phyloP scores from a whole-genome alignment of 2,113 vertebrate genomes.

The Galbula dea region DNA sequence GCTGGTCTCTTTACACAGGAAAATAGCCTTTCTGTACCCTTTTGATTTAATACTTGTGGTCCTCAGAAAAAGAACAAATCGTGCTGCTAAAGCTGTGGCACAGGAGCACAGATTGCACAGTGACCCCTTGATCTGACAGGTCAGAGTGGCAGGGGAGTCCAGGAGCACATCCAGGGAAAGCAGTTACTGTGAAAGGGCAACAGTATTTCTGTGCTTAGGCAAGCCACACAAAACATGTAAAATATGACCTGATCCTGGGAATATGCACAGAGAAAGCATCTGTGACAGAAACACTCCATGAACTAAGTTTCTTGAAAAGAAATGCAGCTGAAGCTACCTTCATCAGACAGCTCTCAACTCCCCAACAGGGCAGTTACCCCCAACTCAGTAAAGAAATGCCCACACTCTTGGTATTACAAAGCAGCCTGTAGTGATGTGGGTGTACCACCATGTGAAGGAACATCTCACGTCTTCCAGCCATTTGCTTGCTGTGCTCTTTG shows the following conservation, averaged over 20 bases:
- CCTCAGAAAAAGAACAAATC: not conserved
- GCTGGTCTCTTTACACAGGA: not conserved
- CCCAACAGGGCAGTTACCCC: not conserved
- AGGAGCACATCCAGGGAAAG: not conserved
- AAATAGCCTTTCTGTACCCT: not conserved
- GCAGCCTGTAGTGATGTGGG: not conserved
- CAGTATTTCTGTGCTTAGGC: not conserved
- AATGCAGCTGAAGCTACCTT: not conserved
- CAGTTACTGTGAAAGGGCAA: not conserved
- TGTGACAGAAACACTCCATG: not conserved
- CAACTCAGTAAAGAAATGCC: not conserved
- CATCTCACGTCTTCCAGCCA: not conserved
- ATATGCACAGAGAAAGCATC: not conserved
- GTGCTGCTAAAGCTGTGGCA: not conserved
- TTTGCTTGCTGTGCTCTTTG: not conserved
- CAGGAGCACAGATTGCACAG: accelerated
- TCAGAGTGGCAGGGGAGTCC: not conserved
- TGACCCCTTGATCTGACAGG: accelerated
- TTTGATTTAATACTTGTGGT: not conserved
- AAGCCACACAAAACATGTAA: not conserved
- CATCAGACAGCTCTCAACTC: not conserved
- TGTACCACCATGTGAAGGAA: not conserved
- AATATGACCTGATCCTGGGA: not conserved
- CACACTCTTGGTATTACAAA: not conserved
- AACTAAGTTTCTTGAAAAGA: not conserved